Base-by-base conservation (phyloP, 2,113 vertebrate species). In the Dascyllus trimaculatus region DNA sequence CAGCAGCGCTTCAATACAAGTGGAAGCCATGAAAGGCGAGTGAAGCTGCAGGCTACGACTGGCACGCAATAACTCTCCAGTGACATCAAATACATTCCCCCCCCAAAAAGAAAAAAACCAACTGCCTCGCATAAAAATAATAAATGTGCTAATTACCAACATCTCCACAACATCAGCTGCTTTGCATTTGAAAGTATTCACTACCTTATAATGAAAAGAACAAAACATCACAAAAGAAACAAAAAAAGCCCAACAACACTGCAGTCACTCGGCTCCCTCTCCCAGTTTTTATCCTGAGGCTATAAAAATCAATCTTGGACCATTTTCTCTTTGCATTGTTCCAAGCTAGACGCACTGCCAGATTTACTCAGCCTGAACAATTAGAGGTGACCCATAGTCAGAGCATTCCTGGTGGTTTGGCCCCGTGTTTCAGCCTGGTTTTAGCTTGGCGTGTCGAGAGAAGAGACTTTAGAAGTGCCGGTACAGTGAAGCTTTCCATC, bases 1-100 rank as follows among this genome's bases (percentile, higher is more conserved):
- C 29, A 54, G 83, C 80, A 48, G 60, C 58, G 26, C 52, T 85
- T 71, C 77, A 90, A 89, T 90, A 82, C 84, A 83, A 90, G 78
- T 26, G 54, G 45, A 57, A 65, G 72, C 71, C 38, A 24, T 64
- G 78, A 80, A 49, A 68, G 80, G 81, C 25, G 74, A 67, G 35
- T 64, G 49, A 62, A 67, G 56, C 85, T 78, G n/a, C 74, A 77
- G 71, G 85, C 51, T 84, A 18, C 61, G 53, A 40, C 43, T 75
- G 46, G 51, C 14, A 4, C 32, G 67, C 46, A 6, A 63, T 72
- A 79, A 74, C 56, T 88, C 63, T 84, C 71, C 22, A 4, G 46
- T 77, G 79, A 59, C 21, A 53, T 38, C 56, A 57, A 57, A 58
- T 45, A 54, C 25, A 35, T 10, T 43, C 4, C 7, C 26, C 49